Evolutionary conservation across 2,888 invertebrate genomes (phyloP).

Genomic region (Cryptus viduatorius): DNA sequence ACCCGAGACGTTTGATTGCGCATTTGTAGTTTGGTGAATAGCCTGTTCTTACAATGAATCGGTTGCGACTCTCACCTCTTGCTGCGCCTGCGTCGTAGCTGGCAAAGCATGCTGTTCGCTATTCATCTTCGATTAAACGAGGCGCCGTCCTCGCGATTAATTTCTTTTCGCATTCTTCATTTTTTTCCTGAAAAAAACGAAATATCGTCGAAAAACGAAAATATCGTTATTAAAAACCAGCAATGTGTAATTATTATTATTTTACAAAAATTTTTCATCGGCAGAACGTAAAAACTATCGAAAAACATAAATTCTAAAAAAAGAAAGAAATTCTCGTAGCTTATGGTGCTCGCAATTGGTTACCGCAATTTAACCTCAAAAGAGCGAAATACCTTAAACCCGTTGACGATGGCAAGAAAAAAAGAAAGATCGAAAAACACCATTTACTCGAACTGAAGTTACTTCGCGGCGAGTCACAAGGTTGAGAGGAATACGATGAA

Average conservation of each 20-base stretch:
- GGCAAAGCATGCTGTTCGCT: slow-evolving; percentile 85
- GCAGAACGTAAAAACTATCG: too few relatives aligned
- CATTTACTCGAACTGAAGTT: not conserved
- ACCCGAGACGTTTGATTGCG: slow-evolving; percentile 68
- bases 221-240: not conserved
- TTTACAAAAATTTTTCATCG: too few relatives aligned
- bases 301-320: not conserved
- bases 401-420: not conserved
- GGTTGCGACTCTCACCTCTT: slow-evolving; percentile 80
- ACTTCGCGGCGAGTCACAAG: not conserved
- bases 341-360: not conserved
- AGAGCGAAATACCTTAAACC: not conserved
- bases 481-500: not conserved
- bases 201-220: not conserved
- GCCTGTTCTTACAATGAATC: slow-evolving; percentile 61
- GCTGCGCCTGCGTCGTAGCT: slow-evolving; percentile 84
- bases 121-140: slow-evolving; percentile 84
- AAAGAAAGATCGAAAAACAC: not conserved
- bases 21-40: slow-evolving; percentile 80
- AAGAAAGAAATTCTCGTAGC: not conserved
- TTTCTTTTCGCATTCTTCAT: slow-evolving; percentile 76
- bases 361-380: slow-evolving; percentile 46
- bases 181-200: slow-evolving; percentile 76
- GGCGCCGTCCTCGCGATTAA: slow-evolving; percentile 74
- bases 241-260: not conserved